Conservation (phyloP, 2,888 invertebrate genomes). For the Leptinotarsa haldemani region DNA sequence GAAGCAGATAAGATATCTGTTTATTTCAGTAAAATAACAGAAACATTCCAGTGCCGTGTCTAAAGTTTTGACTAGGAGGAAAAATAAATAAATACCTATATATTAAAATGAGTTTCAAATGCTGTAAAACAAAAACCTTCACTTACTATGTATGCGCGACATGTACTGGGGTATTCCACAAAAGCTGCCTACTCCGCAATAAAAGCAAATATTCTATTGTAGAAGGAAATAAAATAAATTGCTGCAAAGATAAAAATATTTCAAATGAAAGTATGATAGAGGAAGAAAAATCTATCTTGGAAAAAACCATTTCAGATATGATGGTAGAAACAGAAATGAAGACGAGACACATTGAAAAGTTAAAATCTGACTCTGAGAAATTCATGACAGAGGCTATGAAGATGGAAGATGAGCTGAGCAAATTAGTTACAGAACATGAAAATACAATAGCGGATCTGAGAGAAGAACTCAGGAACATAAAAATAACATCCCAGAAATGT, state of each 20-base stretch:
- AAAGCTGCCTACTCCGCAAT: constrained; percentile 5
- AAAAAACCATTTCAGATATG: background rate
- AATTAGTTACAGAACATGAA: background rate
- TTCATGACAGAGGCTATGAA: background rate
- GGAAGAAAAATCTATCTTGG: background rate
- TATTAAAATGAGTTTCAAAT: background rate
- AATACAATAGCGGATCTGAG: background rate
- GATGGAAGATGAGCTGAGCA: background rate
- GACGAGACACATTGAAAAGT: background rate
- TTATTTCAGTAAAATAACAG: too few species aligned
- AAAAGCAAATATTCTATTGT: constrained; percentile 2
- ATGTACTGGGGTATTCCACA: constrained; percentile 2
- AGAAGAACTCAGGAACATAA: background rate
- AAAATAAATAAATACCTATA: too few species aligned
- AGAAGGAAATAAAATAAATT: constrained; percentile 7
- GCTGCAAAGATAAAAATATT: background rate
- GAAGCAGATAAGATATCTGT: too few species aligned
- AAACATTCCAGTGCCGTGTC: too few species aligned
- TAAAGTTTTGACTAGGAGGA: too few species aligned
- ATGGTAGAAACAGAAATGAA: background rate
- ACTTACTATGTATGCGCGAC: background rate
- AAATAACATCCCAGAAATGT: background rate
- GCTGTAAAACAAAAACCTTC: background rate
- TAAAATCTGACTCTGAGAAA: background rate
- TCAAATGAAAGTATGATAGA: background rate